These are phyloP conservation scores for Protosalanx chinensis DNA, from an alignment of 2,797 vertebrate genomes.

Conservation along the genomic window DNA sequence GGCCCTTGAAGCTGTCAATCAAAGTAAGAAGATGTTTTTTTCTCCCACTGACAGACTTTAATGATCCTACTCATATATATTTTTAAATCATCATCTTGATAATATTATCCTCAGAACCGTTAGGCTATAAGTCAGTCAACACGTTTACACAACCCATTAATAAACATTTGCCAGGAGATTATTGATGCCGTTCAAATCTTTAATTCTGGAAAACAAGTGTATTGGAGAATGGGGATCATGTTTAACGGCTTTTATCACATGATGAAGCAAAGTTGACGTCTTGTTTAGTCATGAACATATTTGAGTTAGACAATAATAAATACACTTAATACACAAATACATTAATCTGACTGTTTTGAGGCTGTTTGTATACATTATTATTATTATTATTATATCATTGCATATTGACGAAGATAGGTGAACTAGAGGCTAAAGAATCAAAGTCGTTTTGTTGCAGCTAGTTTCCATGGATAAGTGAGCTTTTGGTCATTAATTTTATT, in stretches of 20 bases:
- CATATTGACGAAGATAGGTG: no score
- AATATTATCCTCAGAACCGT: conserved; percentile 29
- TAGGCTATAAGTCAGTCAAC: conserved; percentile 18
- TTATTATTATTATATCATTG: no score
- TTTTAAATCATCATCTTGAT: conserved; percentile 51
- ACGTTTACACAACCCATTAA: background rate
- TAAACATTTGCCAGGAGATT: conserved; percentile 25
- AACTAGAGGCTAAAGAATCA: no score
- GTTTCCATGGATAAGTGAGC: background rate
- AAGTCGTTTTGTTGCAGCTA: no score
- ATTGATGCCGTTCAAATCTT: background rate
- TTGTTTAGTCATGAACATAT: no score
- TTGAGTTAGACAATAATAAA: no score
- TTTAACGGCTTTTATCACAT: no score
- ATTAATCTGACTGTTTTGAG: no score
- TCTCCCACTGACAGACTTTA: conserved; percentile 28
- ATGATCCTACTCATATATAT: conserved; percentile 44
- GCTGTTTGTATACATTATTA: no score
- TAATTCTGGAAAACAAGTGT: background rate
- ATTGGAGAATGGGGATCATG: background rate
- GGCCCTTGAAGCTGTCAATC: conserved; percentile 83
- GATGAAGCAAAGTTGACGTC: no score
- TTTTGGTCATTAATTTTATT: background rate
- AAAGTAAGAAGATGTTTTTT: conserved; percentile 40
- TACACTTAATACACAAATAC: no score